A percentile compares a stretch with the other conserved stretches of the same genome.
Evolutionary conservation across 1,140 invertebrate species (phyloP).

Genomic region (Micrasema minimum): DNA sequence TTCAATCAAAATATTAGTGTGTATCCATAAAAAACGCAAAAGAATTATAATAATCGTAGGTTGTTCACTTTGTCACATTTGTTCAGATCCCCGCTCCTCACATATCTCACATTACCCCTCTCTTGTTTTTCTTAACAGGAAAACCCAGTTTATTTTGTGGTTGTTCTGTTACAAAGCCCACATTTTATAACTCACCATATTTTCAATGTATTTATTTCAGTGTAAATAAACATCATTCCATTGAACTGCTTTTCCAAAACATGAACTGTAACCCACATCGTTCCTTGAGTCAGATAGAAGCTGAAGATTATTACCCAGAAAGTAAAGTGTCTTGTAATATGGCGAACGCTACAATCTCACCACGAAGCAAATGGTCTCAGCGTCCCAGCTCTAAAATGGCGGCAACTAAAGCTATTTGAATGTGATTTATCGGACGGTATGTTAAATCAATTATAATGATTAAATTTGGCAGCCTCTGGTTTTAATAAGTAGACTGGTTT

Average conservation of each 20-base stretch:
- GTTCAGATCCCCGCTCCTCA: no score
- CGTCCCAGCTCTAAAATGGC: conserved; percentile 55
- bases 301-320: conserved; percentile 32
- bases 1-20: no score
- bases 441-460: neutral
- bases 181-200: no score
- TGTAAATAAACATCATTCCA: neutral
- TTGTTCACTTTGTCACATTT: no score
- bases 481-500: no score
- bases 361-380: neutral
- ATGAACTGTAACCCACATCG: conserved; percentile 30
- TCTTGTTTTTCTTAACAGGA: no score
- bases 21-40: no score
- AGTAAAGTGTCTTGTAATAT: conserved; percentile 42
- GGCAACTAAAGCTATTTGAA: conserved; percentile 63
- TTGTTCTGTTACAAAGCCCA: no score
- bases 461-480: no score
- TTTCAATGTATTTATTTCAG: conserved; percentile 5
- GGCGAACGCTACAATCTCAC: conserved; percentile 25
- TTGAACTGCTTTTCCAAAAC: conserved; percentile 19
- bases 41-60: no score
- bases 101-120: no score
- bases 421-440: conserved; percentile 56
- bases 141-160: no score
- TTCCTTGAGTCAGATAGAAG: conserved; percentile 10